These are phyloP conservation scores for Volucella inanis DNA, from an alignment of 2,888 invertebrate genomes.

Conservation along the genomic window DNA sequence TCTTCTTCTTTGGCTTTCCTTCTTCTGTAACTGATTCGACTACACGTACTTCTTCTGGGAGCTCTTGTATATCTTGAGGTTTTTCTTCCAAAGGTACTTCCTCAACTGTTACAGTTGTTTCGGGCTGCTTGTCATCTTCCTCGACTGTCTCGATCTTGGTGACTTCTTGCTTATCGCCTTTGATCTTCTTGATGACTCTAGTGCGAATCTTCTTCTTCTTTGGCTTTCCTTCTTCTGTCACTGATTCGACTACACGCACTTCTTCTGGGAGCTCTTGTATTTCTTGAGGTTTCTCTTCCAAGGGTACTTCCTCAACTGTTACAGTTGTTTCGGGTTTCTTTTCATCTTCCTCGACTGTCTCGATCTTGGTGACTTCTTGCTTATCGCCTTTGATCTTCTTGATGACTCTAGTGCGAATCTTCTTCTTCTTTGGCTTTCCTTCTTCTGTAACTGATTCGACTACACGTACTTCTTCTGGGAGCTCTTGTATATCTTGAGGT, in stretches of 20 bases:
- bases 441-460: conserved; percentile 10
- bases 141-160: conserved; percentile 84
- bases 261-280: conserved; percentile 24
- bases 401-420: conserved; percentile 13
- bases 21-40: conserved; percentile 11
- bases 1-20: conserved; percentile 41
- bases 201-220: conserved; percentile 80
- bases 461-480: conserved; percentile 14
- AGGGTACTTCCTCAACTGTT: conserved; percentile 18
- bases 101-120: conserved; percentile 13
- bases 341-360: conserved; percentile 28
- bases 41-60: conserved; percentile 12
- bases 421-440: conserved; percentile 20
- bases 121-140: conserved; percentile 83
- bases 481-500: conserved; percentile 10
- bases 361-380: conserved; percentile 25
- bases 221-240: conserved; percentile 21
- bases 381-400: conserved; percentile 19
- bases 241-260: not conserved
- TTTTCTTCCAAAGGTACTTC: conserved; percentile 17
- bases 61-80: conserved; percentile 15
- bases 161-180: conserved; percentile 79
- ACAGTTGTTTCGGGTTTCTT: conserved; percentile 25
- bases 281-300: conserved; percentile 73
- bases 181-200: conserved; percentile 83